A percentile compares a stretch with the other conserved stretches of the same genome.
These are phyloP conservation scores for Caenorhabditis macrosperma DNA, from an alignment of 2,888 invertebrate species.

Conservation along the genomic window DNA sequence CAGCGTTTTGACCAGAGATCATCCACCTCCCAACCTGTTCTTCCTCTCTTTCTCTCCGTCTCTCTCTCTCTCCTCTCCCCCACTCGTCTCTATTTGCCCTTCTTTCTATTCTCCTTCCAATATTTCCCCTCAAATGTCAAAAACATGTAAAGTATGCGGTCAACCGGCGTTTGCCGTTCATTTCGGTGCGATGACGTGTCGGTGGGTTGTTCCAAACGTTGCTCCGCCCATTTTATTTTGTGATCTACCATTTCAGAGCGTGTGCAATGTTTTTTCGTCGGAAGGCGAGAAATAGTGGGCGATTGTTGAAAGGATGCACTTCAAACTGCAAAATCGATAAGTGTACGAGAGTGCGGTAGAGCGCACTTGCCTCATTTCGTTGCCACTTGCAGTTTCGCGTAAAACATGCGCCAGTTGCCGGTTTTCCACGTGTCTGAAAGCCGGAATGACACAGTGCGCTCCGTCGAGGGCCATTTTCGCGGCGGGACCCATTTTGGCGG, in stretches of 20 bases:
- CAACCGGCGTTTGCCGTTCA: neutral
- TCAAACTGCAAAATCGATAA: neutral
- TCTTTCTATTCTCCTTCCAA: neutral
- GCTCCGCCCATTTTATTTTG: no score
- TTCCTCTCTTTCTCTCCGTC: no score
- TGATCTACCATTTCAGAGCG: neutral
- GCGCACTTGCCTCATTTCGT: neutral
- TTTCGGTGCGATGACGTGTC: conserved; percentile 1
- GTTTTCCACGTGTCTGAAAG: neutral
- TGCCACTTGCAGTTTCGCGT: neutral
- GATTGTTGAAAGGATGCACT: neutral
- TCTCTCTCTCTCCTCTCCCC: no score
- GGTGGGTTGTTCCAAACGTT: no score
- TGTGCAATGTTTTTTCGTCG: conserved; percentile 13
- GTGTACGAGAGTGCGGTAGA: neutral
- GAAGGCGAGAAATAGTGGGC: neutral
- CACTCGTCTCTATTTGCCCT: neutral
- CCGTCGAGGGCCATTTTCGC: neutral
- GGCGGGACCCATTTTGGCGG: neutral
- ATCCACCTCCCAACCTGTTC: no score
- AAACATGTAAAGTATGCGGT: conserved; percentile 3
- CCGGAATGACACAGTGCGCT: neutral
- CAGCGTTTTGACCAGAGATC: no score
- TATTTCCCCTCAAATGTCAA: neutral
- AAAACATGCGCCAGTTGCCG: neutral